Evolutionary conservation across 2,113 vertebrate species (phyloP).

Genomic region (Plectropomus leopardus): DNA sequence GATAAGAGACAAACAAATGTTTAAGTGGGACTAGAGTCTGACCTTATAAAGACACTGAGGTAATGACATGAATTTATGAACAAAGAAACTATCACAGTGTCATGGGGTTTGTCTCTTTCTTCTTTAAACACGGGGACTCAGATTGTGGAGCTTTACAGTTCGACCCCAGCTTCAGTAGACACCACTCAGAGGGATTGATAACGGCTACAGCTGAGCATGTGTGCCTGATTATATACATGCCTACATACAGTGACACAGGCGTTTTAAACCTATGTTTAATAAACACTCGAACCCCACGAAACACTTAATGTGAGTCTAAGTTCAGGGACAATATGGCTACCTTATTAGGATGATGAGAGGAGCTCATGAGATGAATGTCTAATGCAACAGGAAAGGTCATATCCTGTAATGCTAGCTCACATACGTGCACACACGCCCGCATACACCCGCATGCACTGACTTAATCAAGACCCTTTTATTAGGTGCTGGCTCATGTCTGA

Average conservation of each 20-base stretch:
- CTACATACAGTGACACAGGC: neutral
- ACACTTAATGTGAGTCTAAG: conserved; percentile 30
- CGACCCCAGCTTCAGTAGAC: conserved; percentile 30
- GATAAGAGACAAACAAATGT: conserved; percentile 22
- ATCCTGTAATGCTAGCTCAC: conserved; percentile 5
- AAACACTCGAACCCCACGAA: conserved; percentile 46
- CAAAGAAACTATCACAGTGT: neutral
- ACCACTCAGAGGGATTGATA: conserved; percentile 22
- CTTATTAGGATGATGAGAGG: conserved; percentile 55
- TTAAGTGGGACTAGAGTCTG: neutral
- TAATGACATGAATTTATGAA: neutral
- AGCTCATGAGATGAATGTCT: conserved; percentile 35
- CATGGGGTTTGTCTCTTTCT: neutral
- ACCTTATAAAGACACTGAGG: conserved; percentile 1
- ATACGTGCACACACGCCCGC: neutral
- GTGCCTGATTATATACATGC: conserved; percentile 3
- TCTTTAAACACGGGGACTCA: neutral
- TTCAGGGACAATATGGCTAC: conserved; percentile 28
- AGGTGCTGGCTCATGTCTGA: conserved; percentile 38
- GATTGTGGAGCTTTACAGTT: conserved; percentile 6
- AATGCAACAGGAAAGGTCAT: conserved; percentile 45
- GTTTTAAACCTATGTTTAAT: conserved; percentile 40
- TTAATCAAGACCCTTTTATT: conserved; percentile 34
- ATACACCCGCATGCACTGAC: neutral
- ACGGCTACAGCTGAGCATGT: neutral